Evolutionary conservation across 2,797 vertebrate species (phyloP).

Genomic region (Pterois miles): DNA sequence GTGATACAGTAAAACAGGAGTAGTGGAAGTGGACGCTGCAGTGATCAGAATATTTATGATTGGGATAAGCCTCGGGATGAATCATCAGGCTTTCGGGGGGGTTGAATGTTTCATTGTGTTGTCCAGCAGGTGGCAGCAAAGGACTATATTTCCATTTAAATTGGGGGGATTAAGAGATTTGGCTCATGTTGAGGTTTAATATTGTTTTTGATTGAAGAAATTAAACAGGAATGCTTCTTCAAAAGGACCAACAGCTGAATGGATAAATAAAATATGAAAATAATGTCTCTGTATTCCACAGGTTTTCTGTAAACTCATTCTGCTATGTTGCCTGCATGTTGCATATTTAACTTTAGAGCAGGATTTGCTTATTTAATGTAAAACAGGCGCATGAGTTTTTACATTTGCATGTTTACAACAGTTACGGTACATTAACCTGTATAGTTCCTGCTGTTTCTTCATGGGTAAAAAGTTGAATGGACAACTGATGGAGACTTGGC

Average conservation of each 20-base stretch:
- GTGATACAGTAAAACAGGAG: neutral
- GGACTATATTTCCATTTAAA: neutral
- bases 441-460: neutral
- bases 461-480: neutral
- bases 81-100: neutral
- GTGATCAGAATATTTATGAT: neutral
- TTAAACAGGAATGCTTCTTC: neutral
- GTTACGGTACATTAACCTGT: neutral
- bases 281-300: accelerated
- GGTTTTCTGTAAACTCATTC: neutral
- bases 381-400: neutral
- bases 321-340: neutral
- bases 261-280: neutral
- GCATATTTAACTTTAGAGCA: too few species aligned
- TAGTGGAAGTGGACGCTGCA: neutral
- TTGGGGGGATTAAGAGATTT: neutral
- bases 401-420: neutral
- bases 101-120: neutral
- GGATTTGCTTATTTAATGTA: neutral
- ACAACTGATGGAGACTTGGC: neutral
- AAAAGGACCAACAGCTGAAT: neutral
- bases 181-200: neutral
- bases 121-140: conserved; percentile 58
- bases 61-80: neutral
- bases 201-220: neutral